Base-by-base conservation (phyloP, 1,140 invertebrate genomes). In the Lanistes nyassanus region DNA sequence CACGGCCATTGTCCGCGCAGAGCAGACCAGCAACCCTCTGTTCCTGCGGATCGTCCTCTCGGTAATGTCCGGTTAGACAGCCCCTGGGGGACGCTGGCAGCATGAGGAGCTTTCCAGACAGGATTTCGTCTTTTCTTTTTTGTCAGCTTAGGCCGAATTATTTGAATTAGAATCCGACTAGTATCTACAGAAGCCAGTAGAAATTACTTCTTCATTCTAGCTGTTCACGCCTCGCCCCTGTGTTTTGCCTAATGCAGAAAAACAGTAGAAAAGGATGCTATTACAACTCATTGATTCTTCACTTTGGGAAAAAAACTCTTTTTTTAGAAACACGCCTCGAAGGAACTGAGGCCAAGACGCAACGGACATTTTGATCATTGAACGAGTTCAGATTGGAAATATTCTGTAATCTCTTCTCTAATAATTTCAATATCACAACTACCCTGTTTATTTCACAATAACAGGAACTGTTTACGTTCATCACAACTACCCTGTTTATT, bases 1-100 rank as follows among this genome's bases (percentile, higher is more conserved):
- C 29, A 67, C 79, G 19, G 65, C 67, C 31, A 79, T 84, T 36
- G 77, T 84, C 19, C 62, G 51, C 19, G 69, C 75, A n/a, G 67
- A 79, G 34, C 77, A 81, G 71, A 79, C 80, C 23, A 55, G 68
- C 47, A 84, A 79, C 55, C 83, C 83, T 31, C 74, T 83, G 0
- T 84, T 77, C 74, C 76, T 84, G 21, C 80, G 75, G 58, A 79
- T 81, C 26, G 76, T 78, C 2, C 55, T 83, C n/a, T 68, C 77
- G 26, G 82, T 83, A 60, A 79, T 77, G 80, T n/a, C 36, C 51
- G 21, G n/a, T 68, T 2, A 7, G 34, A 58, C 34, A 11, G 21
- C 55, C 26, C 29, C 3, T 34, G n/a, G 13, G 39, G 34, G 7
- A 16, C 2, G 11, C 5, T 65, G 36, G 4, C 58, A 21, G 68